Evolutionary conservation across 1,140 invertebrate species (phyloP).

Genomic region (Conus betulinus): DNA sequence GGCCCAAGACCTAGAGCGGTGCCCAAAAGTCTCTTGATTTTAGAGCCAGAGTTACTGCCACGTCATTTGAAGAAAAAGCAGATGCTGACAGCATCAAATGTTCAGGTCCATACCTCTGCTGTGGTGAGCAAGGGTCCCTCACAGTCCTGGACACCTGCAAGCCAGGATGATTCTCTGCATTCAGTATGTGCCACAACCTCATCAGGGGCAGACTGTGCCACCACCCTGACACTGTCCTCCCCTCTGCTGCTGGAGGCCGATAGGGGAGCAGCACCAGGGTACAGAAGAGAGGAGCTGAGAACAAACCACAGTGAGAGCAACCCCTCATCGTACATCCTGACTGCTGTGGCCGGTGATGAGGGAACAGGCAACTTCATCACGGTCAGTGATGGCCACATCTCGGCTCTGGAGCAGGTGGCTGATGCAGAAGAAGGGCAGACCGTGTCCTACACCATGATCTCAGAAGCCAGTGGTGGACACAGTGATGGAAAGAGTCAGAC

Average conservation of each 20-base stretch:
- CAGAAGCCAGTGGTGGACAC: background rate
- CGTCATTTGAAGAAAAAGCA: conserved; percentile 3
- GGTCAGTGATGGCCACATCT: background rate
- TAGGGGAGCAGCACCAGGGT: background rate
- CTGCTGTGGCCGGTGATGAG: background rate
- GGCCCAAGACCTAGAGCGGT: conserved; percentile 25
- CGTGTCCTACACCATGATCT: background rate
- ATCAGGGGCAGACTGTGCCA: background rate
- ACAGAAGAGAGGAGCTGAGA: background rate
- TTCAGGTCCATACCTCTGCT: conserved; percentile 7
- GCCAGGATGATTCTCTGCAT: background rate
- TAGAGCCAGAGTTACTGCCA: conserved; percentile 29
- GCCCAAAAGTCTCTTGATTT: conserved; percentile 24
- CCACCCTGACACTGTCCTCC: background rate
- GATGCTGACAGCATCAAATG: background rate
- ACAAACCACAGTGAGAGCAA: background rate
- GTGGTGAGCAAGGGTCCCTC: background rate
- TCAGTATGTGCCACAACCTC: background rate
- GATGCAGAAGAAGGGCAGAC: background rate
- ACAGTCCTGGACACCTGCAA: background rate
- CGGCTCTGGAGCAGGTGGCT: background rate
- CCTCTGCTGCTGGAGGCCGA: background rate
- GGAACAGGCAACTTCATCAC: background rate
- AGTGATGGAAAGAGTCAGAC: background rate
- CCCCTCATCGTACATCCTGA: background rate